Evolutionary conservation across 2,797 vertebrate genomes (phyloP).

Genomic region (Pteropus rufus): DNA sequence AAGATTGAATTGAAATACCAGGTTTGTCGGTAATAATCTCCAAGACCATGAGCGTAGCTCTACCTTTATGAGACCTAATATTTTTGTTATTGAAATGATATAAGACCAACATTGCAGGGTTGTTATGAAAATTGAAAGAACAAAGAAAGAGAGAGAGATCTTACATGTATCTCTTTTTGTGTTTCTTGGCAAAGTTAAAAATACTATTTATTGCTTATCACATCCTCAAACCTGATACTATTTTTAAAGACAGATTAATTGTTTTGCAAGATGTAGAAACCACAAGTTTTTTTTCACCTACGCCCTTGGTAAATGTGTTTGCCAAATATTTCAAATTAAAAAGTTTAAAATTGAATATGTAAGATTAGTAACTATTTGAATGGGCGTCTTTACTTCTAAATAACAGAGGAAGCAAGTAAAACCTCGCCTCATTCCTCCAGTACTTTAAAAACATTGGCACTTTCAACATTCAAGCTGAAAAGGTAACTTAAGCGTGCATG

Average conservation of each 20-base stretch:
- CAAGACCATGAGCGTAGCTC: background rate
- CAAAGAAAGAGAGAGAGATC: background rate
- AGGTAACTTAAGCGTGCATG: background rate
- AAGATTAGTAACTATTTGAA: background rate
- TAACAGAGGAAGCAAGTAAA: background rate
- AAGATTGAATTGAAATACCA: background rate
- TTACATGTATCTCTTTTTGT: background rate
- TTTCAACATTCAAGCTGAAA: background rate
- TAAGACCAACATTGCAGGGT: background rate
- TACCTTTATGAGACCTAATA: background rate
- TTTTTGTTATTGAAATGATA: background rate
- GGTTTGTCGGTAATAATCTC: background rate
- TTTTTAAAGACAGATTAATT: conserved; percentile 42
- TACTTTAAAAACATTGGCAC: background rate
- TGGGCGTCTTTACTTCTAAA: background rate
- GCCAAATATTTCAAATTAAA: background rate
- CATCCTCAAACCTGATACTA: background rate
- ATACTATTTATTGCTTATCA: background rate
- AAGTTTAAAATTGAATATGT: background rate
- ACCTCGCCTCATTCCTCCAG: background rate
- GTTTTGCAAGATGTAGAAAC: background rate
- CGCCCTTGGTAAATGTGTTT: background rate
- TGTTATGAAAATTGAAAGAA: background rate
- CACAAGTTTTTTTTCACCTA: background rate
- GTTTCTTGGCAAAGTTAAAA: background rate